Percentiles rank a stretch among this genome's conserved stretches.
Evolutionary conservation across 2,113 vertebrate species (phyloP).

Genomic region (Alaudala cheleensis): DNA sequence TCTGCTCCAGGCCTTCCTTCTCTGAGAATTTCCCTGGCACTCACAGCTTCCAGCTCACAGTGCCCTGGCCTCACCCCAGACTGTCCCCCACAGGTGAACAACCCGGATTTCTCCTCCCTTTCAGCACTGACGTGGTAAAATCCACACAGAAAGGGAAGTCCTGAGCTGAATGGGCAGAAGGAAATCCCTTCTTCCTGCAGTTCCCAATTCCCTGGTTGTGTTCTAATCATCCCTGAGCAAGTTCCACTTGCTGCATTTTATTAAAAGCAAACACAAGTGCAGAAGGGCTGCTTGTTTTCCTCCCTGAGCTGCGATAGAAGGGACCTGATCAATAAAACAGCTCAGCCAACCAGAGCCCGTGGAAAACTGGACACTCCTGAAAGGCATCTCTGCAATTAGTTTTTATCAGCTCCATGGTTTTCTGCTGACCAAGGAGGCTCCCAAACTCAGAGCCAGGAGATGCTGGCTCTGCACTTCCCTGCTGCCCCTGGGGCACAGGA

Average conservation of each 20-base stretch:
- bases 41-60: not conserved
- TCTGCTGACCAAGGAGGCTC: not conserved
- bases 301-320: not conserved
- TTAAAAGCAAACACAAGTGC: slow-evolving; percentile 30
- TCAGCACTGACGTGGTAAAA: not conserved
- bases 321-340: not conserved
- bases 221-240: not conserved
- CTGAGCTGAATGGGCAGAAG: not conserved
- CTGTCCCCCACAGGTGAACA: not conserved
- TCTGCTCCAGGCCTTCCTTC: not conserved
- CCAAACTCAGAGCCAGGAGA: not conserved
- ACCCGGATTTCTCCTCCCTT: not conserved
- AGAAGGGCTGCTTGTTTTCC: not conserved
- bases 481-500: not conserved
- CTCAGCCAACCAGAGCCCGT: not conserved
- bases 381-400: not conserved
- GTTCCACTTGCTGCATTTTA: not conserved
- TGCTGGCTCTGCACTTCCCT: not conserved
- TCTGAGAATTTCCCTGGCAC: not conserved
- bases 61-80: not conserved
- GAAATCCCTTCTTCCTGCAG: not conserved
- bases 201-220: not conserved
- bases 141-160: not conserved
- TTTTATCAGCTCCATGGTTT: not conserved
- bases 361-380: not conserved